These are phyloP conservation scores for Saccopteryx leptura DNA, from an alignment of 2,113 vertebrate species.

Conservation along the genomic window DNA sequence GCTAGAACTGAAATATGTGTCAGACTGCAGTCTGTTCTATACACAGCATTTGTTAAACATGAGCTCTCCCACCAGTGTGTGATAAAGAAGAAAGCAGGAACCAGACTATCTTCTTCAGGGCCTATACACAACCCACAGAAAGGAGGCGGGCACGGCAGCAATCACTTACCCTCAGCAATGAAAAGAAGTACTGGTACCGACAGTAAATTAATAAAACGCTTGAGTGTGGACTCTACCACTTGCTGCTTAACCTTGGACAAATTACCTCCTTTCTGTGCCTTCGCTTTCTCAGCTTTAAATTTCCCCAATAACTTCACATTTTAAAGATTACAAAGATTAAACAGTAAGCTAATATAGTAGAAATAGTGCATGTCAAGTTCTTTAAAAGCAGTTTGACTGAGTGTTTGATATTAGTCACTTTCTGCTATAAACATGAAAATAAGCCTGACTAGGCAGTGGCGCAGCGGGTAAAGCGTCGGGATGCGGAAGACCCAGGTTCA, in stretches of 20 bases:
- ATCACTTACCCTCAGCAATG: background rate
- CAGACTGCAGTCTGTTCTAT: background rate
- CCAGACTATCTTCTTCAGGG: background rate
- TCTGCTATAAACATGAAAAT: conserved; percentile 13
- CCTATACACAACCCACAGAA: background rate
- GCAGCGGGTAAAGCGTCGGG: too few species aligned
- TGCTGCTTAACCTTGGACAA: background rate
- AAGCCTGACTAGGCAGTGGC: background rate
- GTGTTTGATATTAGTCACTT: conserved; percentile 1
- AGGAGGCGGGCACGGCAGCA: background rate
- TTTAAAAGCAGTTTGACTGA: conserved; percentile 41
- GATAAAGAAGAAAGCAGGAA: background rate
- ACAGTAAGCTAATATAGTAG: background rate
- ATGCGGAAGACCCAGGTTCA: too few species aligned
- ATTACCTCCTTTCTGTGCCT: background rate
- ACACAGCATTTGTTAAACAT: background rate
- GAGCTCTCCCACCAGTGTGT: background rate
- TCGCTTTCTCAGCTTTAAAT: background rate
- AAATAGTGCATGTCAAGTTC: background rate
- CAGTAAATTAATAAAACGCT: background rate
- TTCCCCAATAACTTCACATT: background rate
- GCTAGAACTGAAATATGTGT: background rate
- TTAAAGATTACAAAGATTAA: conserved; percentile 60
- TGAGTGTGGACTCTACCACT: background rate
- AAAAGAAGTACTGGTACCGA: background rate